Evolutionary conservation across 2,113 vertebrate species (phyloP).

Genomic region (Scophthalmus maximus): DNA sequence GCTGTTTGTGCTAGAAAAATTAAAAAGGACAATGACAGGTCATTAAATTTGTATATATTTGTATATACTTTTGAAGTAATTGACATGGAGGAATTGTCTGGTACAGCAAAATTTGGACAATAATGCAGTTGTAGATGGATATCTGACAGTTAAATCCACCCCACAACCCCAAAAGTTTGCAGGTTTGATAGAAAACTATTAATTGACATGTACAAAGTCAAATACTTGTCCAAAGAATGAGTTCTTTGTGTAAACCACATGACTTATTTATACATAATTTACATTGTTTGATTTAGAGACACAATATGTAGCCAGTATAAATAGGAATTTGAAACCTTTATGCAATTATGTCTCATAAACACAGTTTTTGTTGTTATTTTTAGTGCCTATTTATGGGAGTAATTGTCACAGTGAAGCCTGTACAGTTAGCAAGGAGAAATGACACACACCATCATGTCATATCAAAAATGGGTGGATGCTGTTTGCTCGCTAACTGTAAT

Average conservation of each 20-base stretch:
- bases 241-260: not conserved
- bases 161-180: too few relatives aligned
- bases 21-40: not conserved
- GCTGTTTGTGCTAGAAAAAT: conserved; percentile 44
- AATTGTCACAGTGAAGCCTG: not conserved
- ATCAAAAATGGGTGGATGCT: not conserved
- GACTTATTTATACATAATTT: not conserved
- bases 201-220: not conserved
- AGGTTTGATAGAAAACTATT: not conserved
- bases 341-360: not conserved
- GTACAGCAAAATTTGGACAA: not conserved
- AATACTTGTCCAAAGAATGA: too few relatives aligned
- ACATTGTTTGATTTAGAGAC: not conserved
- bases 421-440: not conserved
- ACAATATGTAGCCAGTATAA: not conserved
- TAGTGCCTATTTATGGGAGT: not conserved
- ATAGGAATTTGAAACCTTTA: not conserved
- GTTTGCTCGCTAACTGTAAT: not conserved
- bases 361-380: not conserved
- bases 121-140: not conserved
- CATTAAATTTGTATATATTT: not conserved
- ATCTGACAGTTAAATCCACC: not conserved
- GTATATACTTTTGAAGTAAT: too few relatives aligned
- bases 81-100: not conserved
- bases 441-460: not conserved